Evolutionary conservation across 2,113 vertebrate genomes (phyloP), one percentile per base, ranked within the genome.

Genomic region (Mus spicilegus): DNA sequence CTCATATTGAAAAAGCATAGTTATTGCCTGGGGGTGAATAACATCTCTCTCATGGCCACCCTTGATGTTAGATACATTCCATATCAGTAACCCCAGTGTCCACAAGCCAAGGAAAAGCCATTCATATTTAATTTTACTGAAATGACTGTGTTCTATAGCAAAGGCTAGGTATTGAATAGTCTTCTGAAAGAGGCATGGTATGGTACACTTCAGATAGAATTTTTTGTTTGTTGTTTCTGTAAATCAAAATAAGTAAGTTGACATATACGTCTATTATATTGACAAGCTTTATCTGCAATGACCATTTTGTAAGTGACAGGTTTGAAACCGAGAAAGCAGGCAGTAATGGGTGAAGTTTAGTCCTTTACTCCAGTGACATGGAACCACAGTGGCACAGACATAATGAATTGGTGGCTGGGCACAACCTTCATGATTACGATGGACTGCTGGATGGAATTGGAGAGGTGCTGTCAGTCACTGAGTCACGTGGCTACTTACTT

Each of bases 401-500:
- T 16, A 81, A 96, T 97, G 95, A 75, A 67, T 77, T 36, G 30
- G 95, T 77, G 72, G 95, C 81, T 97, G 97, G 97, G 98, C 95
- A 97, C 12, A 0, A 46, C 82, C 97, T 95, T 81, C 36, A 93
- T 95, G 97, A 96, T 0, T 0, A 87, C 77, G 88, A 98, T n/a
- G 80, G 89, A 90, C 95, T 92, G 97, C 96, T 95, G 90, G 95
- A 98, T 98, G 98, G 98, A 98, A 97, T 94, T 80, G 96, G 96
- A 96, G 76, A 16, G 72, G 93, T 2, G 16, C 72, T 95, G 96
- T 98, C 95, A 97, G 97, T 94, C 94, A 98, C 94, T 97, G 98
- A 72, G 87, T 91, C 98, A 98, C 96, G 63, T 46, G 82, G 97
- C 97, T 98, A 99, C 98, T 98, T 99, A 99, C 99, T 99, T 99